Conservation (phyloP, 37 sponge, comb jelly and placozoan species). For the Chondrosia reniformis region DNA sequence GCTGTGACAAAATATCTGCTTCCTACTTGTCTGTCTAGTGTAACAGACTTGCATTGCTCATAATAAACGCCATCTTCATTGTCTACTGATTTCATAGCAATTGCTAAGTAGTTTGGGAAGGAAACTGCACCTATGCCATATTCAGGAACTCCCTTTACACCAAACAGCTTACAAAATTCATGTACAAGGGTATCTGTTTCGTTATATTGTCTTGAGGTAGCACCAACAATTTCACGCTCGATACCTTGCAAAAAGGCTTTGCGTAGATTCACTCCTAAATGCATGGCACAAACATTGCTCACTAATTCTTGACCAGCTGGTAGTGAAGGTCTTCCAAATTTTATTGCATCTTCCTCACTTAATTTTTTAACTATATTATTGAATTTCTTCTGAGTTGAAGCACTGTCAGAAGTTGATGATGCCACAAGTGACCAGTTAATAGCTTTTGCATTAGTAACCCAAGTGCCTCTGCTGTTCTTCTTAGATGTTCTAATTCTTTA, state of each 20-base stretch:
- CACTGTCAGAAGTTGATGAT: conserved; percentile 27
- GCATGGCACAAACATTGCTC: conserved; percentile 59
- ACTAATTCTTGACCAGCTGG: conserved; percentile 31
- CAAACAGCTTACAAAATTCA: conserved; percentile 40
- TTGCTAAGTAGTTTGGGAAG: conserved; percentile 31
- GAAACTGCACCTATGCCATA: conserved; percentile 18
- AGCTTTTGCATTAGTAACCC: conserved; percentile 17
- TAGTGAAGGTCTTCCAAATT: conserved; percentile 2
- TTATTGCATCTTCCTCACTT: conserved; percentile 16
- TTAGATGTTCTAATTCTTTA: conserved; percentile 7
- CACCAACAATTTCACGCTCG: too few species aligned
- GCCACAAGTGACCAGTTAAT: conserved; percentile 36
- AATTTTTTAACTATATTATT: conserved; percentile 11
- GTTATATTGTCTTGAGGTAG: conserved; percentile 29
- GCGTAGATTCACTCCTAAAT: conserved; percentile 53
- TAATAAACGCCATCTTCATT: too few species aligned
- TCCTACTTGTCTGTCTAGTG: conserved; percentile 30
- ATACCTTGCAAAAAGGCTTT: conserved; percentile 41
- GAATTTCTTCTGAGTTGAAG: conserved; percentile 25
- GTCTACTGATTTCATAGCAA: too few species aligned
- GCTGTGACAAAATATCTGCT: conserved; percentile 34
- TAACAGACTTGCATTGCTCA: neutral
- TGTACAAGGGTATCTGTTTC: conserved; percentile 21
- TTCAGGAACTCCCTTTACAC: conserved; percentile 21
- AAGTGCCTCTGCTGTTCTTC: conserved; percentile 19